These are phyloP conservation scores for Tetragonisca angustula DNA, from an alignment of 2,888 invertebrate species.

Conservation along the genomic window DNA sequence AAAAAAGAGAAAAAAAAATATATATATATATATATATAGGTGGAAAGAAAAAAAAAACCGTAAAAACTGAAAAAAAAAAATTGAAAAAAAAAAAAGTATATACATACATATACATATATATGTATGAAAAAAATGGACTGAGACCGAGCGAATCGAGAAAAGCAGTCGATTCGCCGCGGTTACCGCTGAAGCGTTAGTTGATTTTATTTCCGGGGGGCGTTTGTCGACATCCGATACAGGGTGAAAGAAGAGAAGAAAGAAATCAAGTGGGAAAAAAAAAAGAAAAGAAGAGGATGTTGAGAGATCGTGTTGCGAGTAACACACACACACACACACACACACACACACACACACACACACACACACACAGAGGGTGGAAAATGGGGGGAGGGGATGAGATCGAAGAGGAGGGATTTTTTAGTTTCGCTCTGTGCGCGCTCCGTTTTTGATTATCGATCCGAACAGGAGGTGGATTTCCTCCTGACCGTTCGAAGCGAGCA, in stretches of 20 bases:
- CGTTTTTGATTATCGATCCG: constrained; percentile 24
- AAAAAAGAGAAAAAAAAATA: neutral
- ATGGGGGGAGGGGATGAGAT: neutral
- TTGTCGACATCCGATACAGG: constrained; percentile 24
- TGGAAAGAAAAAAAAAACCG: constrained; percentile 33
- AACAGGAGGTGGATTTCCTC: constrained; percentile 2
- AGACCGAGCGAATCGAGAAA: constrained; percentile 47
- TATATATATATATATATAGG: constrained; percentile 23
- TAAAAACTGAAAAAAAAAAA: constrained; percentile 10
- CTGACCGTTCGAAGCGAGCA: neutral
- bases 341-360: no score
- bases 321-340: no score
- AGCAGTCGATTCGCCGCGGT: constrained; percentile 20
- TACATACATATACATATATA: neutral
- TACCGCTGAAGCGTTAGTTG: constrained; percentile 7
- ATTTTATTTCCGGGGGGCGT: constrained; percentile 31
- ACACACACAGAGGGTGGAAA: no score
- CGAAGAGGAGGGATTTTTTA: constrained; percentile 17
- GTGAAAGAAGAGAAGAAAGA: neutral
- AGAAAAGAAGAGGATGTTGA: neutral
- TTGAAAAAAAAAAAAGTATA: constrained; percentile 7
- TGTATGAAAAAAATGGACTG: constrained; percentile 15
- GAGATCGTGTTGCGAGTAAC: constrained; percentile 20
- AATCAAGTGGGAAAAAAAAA: neutral
- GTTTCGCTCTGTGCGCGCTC: constrained; percentile 44